These are phyloP conservation scores for Pelochelys cantorii DNA, from an alignment of 2,797 vertebrate genomes.

Conservation along the genomic window DNA sequence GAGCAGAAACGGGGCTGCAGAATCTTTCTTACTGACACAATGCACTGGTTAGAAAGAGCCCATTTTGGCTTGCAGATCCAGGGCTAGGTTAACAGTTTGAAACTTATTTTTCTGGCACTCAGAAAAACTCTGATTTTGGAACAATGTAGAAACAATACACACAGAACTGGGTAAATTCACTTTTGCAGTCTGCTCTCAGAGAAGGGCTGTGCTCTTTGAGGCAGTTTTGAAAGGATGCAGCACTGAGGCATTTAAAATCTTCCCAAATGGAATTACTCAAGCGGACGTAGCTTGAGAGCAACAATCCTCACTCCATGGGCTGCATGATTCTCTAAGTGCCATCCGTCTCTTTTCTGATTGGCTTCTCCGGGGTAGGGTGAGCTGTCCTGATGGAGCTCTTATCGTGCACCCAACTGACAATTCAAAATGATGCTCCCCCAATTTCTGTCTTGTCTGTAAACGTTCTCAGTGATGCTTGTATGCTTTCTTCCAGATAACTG, in stretches of 20 bases:
- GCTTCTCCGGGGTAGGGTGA: neutral
- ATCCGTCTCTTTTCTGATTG: neutral
- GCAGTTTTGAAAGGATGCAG: neutral
- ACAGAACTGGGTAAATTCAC: neutral
- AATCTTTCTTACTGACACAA: neutral
- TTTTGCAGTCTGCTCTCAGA: neutral
- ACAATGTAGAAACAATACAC: neutral
- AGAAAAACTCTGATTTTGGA: neutral
- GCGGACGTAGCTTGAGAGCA: neutral
- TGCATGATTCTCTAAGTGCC: neutral
- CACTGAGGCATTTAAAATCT: constrained; percentile 26
- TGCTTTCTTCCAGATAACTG: too few relatives aligned
- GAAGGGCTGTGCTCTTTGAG: neutral
- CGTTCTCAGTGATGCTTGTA: too few relatives aligned
- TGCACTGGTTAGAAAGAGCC: too few relatives aligned
- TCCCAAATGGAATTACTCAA: neutral
- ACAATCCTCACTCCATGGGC: neutral
- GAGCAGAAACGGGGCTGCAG: too few relatives aligned
- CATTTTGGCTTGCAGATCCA: too few relatives aligned
- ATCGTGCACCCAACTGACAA: neutral
- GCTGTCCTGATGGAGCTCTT: neutral
- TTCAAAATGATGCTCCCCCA: neutral
- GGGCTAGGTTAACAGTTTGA: too few relatives aligned
- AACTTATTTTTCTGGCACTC: too few relatives aligned
- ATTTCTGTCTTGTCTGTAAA: too few relatives aligned